phyloP scores from a whole-genome alignment of 2,888 invertebrate genomes.

The Eremobia ochroleuca region DNA sequence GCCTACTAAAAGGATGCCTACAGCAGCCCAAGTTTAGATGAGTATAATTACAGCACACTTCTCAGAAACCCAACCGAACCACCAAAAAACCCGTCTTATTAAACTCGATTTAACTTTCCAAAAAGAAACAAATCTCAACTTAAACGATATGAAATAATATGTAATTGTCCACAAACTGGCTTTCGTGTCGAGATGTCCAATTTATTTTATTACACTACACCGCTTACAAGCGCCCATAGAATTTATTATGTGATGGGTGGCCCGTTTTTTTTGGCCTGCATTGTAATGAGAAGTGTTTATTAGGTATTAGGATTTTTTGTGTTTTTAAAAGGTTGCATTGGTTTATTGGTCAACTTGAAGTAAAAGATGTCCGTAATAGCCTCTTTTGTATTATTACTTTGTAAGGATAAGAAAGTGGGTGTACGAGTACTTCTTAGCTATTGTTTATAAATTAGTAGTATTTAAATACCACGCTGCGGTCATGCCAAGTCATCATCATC shows the following conservation, averaged over 20 bases:
- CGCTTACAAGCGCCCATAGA: slow-evolving; percentile 67
- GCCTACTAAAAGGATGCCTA: not conserved
- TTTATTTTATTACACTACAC: slow-evolving; percentile 73
- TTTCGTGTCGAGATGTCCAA: slow-evolving; percentile 66
- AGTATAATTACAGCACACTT: slow-evolving; percentile 29
- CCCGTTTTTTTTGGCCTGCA: slow-evolving; percentile 60
- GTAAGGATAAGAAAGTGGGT: not conserved
- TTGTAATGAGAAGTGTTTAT: slow-evolving; percentile 67
- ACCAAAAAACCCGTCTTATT: slow-evolving; percentile 28
- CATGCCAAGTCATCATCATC: no score
- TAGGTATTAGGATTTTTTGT: slow-evolving; percentile 46
- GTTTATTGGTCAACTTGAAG: slow-evolving; percentile 16
- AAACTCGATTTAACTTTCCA: slow-evolving; percentile 30
- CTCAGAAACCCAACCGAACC: slow-evolving; percentile 33
- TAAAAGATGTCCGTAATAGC: not conserved
- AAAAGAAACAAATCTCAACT: slow-evolving; percentile 52
- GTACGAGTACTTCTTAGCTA: not conserved
- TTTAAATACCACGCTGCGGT: not conserved
- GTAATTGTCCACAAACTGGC: slow-evolving; percentile 71
- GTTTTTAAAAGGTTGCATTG: slow-evolving; percentile 34
- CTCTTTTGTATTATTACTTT: not conserved
- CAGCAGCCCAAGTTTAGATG: slow-evolving; percentile 3
- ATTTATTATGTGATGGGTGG: slow-evolving; percentile 71
- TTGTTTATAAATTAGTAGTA: slow-evolving; percentile 8
- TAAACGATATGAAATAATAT: slow-evolving; percentile 71